phyloP scores from a whole-genome alignment of 2,888 invertebrate genomes.

The Drosophila kambysellisi region DNA sequence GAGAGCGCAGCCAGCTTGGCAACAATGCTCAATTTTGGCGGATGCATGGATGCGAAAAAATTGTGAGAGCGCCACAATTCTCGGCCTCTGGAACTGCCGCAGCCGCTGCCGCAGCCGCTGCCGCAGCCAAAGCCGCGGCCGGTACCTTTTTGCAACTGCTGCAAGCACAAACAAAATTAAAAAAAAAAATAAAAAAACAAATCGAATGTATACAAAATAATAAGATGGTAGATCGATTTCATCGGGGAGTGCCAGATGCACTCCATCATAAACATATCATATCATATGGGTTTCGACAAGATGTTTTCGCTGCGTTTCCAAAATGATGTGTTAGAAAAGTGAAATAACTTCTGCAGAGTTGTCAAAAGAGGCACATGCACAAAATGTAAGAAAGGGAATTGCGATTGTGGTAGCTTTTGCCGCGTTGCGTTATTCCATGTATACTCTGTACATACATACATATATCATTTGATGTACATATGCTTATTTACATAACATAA shows the following conservation, averaged over 20 bases:
- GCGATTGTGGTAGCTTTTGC: background rate
- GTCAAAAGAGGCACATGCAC: background rate
- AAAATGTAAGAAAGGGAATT: background rate
- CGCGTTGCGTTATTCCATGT: no score
- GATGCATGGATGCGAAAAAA: conserved; percentile 20
- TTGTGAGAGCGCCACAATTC: conserved; percentile 13
- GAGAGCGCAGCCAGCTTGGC: conserved; percentile 39
- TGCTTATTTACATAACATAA: conserved; percentile 63
- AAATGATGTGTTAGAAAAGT: background rate
- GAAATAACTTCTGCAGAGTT: background rate
- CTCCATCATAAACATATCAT: background rate
- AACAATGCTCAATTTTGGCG: conserved; percentile 45
- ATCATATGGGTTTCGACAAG: background rate
- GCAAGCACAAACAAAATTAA: background rate
- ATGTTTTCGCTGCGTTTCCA: background rate
- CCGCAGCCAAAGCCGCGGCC: background rate
- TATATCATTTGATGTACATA: background rate
- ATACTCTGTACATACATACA: background rate
- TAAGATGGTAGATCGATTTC: background rate
- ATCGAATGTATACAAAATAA: no score
- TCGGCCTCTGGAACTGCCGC: conserved; percentile 4
- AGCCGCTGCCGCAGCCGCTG: background rate
- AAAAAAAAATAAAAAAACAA: background rate
- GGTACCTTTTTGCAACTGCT: background rate
- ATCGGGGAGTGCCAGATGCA: background rate